Evolutionary conservation across 2,888 invertebrate species (phyloP).

Genomic region (Scaptomyza tumidula): DNA sequence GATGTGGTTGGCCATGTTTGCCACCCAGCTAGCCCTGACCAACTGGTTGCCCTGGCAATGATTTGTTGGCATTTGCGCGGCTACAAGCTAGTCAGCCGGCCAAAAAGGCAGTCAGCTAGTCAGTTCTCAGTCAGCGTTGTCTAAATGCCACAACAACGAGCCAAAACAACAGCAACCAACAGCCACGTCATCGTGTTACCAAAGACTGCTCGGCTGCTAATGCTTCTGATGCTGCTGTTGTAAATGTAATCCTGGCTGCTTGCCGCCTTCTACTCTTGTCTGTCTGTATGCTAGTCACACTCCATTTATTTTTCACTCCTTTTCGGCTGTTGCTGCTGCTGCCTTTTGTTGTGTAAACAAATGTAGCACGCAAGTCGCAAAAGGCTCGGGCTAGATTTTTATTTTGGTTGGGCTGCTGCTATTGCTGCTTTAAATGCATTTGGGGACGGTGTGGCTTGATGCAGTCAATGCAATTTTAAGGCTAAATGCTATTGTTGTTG

Average conservation of each 20-base stretch:
- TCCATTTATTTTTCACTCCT: conserved; percentile 80
- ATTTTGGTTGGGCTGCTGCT: conserved; percentile 4
- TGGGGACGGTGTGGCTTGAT: neutral
- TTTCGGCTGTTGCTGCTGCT: conserved; percentile 36
- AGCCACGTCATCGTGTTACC: conserved; percentile 71
- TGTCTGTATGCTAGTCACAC: conserved; percentile 56
- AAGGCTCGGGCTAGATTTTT: conserved; percentile 23
- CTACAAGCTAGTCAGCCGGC: conserved; percentile 43
- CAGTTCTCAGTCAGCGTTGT: conserved; percentile 32
- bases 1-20: conserved; percentile 1
- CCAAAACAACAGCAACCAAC: conserved; percentile 29
- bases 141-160: conserved; percentile 54
- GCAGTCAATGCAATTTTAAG: conserved; percentile 60
- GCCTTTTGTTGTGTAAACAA: conserved; percentile 58
- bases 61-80: conserved; percentile 74
- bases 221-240: conserved; percentile 19
- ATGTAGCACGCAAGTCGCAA: conserved; percentile 56
- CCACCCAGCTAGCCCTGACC: conserved; percentile 16
- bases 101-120: conserved; percentile 10
- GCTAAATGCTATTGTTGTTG: conserved; percentile 51
- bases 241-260: conserved; percentile 71
- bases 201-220: conserved; percentile 43
- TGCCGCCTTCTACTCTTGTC: conserved; percentile 6
- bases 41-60: conserved; percentile 69
- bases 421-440: conserved; percentile 40